Base-by-base conservation (phyloP, 1,140 invertebrate genomes). In the Caenorhabditis tropicalis region DNA sequence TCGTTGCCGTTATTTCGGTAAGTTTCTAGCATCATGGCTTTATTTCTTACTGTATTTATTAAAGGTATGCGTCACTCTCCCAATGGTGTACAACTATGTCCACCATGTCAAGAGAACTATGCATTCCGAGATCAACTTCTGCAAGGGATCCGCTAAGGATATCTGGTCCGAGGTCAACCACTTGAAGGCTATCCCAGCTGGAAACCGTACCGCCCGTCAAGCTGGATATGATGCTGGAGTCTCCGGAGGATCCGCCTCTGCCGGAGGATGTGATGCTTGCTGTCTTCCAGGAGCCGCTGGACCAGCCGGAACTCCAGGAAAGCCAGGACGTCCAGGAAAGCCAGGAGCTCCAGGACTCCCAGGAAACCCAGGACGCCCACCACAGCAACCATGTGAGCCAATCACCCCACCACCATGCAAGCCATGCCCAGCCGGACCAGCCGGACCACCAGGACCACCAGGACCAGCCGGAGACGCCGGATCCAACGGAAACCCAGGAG, bases 91-190 rank as follows among this genome's bases (percentile, higher is more conserved):
- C 83, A 85, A 85, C 83, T 85, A 85, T 49, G 80, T 85, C n/a
- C 53, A 58, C n/a, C 53, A 58, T 27, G 53, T 58, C 21, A 58
- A 58, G 53, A 24, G 53, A 58, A 27, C 53, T 24, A 58, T 58
- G 53, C 53, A 58, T 10, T 27, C 53, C 15, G 53, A 58, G 24
- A 58, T 58, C 53, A 58, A 58, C 53, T 58, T 58, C 53, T 58
- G 53, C 24, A 49, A 81, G 86, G 86, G 86, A 70, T 86, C 85
- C 46, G 86, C 86, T 24, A 87, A 87, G 56, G 86, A 87, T 39
- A 87, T 87, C 81, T 87, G 86, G 86, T 48, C 84, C 21, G 86
- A 87, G 85, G 86, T 86, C 16, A 60, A 86, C 82, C 82, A 85
- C 24, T 84, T 86, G 24, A 86, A 86, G 56, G 51, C 43, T 43